Base-by-base conservation (phyloP, 2,113 vertebrate species). In the Cettia cetti region DNA sequence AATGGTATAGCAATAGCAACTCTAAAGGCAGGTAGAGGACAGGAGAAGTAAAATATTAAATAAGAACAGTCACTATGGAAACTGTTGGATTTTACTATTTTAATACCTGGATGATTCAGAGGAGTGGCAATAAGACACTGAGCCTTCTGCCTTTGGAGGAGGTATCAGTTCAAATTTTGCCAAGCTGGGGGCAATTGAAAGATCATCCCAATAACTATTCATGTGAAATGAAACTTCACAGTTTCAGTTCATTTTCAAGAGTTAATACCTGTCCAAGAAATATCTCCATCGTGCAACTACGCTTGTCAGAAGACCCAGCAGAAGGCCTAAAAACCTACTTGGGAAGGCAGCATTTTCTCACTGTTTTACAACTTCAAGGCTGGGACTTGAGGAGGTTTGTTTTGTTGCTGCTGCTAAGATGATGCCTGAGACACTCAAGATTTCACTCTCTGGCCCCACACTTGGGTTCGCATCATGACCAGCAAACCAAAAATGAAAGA, bases 61-160 rank as follows among this genome's bases (percentile, higher is more conserved):
- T 93, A 94, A 75, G 76, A 90, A 64, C 49, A 82, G 82, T 96
- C 92, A 92, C 96, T 95, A 95, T 97, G 92, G 93, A 90, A 96
- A 96, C 94, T 22, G 82, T 92, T 86, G 28, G 53, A 81, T 86
- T 75, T 93, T 90, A 89, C 90, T 93, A 75, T 93, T 94, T 96
- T 90, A 95, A 93, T 88, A 94, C 90, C 90, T 91, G 92, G 31
- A 50, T 94, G 85, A 90, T 50, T 95, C 85, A 95, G 72, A 89
- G 30, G 9, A 86, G 47, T 92, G 76, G 75, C 72, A 92, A 71
- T 78, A 95, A 94, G 64, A 44, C 21, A 74, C 6, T 40, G 81
- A 92, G 39, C 27, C 47, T 82, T 91, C 74, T 77, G 59, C 42
- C 28, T 90, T 72, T 66, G 53, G 39, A 85, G 28, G 39, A 78